Evolutionary conservation across 2,888 invertebrate genomes (phyloP).

Genomic region (Hedya salicella): DNA sequence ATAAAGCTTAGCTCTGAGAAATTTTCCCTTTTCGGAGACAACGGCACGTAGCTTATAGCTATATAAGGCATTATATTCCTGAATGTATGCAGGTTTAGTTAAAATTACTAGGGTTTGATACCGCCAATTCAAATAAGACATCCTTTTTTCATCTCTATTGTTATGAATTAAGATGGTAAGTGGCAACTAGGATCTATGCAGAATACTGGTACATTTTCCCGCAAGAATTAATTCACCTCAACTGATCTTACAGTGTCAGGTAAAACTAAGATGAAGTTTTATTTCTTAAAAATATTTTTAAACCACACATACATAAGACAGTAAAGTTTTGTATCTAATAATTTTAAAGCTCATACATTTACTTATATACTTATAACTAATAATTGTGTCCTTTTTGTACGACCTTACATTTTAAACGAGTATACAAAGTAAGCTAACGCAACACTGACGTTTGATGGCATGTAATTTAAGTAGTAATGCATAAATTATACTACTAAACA

Average conservation of each 20-base stretch:
- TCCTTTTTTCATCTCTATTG: too few relatives aligned
- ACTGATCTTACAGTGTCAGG: neutral
- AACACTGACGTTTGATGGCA: neutral
- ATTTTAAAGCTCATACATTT: constrained; percentile 34
- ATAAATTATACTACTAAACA: constrained; percentile 11
- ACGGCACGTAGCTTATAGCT: too few relatives aligned
- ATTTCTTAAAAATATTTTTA: constrained; percentile 10
- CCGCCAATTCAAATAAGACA: too few relatives aligned
- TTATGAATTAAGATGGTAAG: too few relatives aligned
- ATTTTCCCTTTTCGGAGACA: too few relatives aligned
- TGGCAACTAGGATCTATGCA: too few relatives aligned
- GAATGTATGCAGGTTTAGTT: too few relatives aligned
- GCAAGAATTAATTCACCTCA: too few relatives aligned
- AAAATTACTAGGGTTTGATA: too few relatives aligned
- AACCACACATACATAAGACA: neutral
- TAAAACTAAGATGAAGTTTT: neutral
- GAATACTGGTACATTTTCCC: too few relatives aligned
- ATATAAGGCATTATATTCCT: too few relatives aligned
- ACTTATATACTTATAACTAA: constrained; percentile 22
- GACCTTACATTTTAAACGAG: neutral
- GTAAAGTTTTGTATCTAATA: neutral
- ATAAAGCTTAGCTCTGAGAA: too few relatives aligned
- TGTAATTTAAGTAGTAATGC: constrained; percentile 7
- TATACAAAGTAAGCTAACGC: neutral
- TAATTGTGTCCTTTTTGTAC: constrained; percentile 16